Conservation (phyloP, 1,140 invertebrate species). For the Panulirus ornatus region DNA sequence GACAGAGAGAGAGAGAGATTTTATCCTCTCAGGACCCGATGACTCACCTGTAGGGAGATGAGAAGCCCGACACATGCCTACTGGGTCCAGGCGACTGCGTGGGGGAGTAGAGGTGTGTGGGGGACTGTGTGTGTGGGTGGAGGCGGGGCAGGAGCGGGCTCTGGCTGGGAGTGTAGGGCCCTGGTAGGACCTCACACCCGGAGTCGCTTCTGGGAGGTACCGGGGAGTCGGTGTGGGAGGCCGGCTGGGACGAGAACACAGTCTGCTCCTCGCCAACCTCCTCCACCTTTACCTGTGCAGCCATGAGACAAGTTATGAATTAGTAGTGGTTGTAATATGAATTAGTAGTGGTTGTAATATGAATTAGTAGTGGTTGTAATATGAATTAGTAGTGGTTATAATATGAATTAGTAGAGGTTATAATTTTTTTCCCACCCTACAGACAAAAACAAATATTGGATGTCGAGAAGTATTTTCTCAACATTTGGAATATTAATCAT, state of each 20-base stretch:
- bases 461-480: too few relatives aligned
- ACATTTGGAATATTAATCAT: too few relatives aligned
- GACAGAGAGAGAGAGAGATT: too few relatives aligned
- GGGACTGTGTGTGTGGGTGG: slow-evolving; percentile 84
- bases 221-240: slow-evolving; percentile 72
- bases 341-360: too few relatives aligned
- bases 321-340: too few relatives aligned
- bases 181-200: slow-evolving; percentile 74
- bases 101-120: slow-evolving; percentile 85
- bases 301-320: background rate
- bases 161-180: slow-evolving; percentile 74
- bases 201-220: slow-evolving; percentile 75
- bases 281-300: slow-evolving; percentile 66
- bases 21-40: too few relatives aligned
- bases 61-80: slow-evolving; percentile 81
- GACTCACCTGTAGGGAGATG: slow-evolving; percentile 75
- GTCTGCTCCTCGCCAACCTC: slow-evolving; percentile 57
- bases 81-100: slow-evolving; percentile 91
- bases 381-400: too few relatives aligned
- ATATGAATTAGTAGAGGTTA: too few relatives aligned
- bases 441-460: too few relatives aligned
- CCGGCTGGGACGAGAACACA: slow-evolving; percentile 58
- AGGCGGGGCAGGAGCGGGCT: slow-evolving; percentile 74
- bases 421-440: too few relatives aligned
- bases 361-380: too few relatives aligned